Conservation (phyloP, 2,113 vertebrate species). For the Ivindomyrus marchei region DNA sequence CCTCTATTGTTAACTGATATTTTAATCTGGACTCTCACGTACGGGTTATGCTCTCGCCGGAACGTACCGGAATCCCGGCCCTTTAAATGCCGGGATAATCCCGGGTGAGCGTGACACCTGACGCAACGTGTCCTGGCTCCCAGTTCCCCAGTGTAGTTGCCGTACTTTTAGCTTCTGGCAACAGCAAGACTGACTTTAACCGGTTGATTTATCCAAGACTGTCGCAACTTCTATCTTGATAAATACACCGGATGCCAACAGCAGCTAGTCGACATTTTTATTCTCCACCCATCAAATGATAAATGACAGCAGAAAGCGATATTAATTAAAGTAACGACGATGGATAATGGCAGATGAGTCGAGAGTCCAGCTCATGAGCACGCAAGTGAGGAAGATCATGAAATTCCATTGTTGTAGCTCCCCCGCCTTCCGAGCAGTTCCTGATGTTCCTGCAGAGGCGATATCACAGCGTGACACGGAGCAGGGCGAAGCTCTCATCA, state of each 20-base stretch:
- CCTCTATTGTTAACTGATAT: neutral
- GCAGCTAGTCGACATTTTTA: neutral
- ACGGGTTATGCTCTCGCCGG: neutral
- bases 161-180: neutral
- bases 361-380: neutral
- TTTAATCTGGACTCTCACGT: neutral
- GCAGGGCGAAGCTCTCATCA: conserved; percentile 38
- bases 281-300: neutral
- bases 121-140: neutral
- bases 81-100: neutral
- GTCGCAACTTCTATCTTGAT: neutral
- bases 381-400: neutral
- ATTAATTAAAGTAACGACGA: neutral
- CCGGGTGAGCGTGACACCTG: neutral
- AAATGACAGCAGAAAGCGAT: neutral
- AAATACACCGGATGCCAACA: neutral
- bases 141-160: neutral
- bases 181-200: neutral
- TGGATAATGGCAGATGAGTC: neutral
- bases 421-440: conserved; percentile 10
- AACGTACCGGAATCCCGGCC: neutral
- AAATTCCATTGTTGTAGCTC: neutral
- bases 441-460: conserved; percentile 23
- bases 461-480: conserved; percentile 25
- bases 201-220: neutral